Percentiles rank a stretch among this genome's conserved stretches.
Conservation (phyloP, 2,113 vertebrate genomes). For the Acrocephalus arundinaceus region DNA sequence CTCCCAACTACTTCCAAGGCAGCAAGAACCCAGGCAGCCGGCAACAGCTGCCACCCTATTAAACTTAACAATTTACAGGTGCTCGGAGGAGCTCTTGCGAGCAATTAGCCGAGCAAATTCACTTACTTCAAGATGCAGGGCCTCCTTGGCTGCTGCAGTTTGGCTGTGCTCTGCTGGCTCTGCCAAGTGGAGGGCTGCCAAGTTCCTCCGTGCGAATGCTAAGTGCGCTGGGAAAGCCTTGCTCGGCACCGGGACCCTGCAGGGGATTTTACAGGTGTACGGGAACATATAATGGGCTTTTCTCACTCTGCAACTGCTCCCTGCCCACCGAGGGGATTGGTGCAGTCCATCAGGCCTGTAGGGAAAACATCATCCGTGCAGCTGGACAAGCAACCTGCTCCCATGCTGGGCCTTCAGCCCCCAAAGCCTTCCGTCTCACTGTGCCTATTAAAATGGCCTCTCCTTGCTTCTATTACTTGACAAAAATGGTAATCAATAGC, state of each 20-base stretch:
- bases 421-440: not conserved
- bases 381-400: not conserved
- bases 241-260: rapidly evolving
- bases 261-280: not conserved
- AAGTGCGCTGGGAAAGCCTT: not conserved
- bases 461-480: not conserved
- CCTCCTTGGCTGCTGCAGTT: not conserved
- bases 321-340: not conserved
- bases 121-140: not conserved
- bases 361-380: not conserved
- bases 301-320: not conserved
- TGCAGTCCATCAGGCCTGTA: too few relatives aligned
- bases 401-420: not conserved
- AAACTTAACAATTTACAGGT: conserved; percentile 52
- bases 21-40: not conserved
- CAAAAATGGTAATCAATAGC: not conserved
- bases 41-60: conserved; percentile 43
- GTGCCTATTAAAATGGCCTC: not conserved
- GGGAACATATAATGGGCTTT: rapidly evolving
- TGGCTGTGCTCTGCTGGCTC: not conserved
- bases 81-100: not conserved
- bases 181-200: not conserved
- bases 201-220: not conserved
- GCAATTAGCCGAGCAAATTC: conserved; percentile 46
- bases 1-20: not conserved